A percentile compares a stretch with the other conserved stretches of the same genome.
These are phyloP conservation scores for Camelus bactrianus DNA, from an alignment of 2,113 vertebrate species.

Conservation along the genomic window DNA sequence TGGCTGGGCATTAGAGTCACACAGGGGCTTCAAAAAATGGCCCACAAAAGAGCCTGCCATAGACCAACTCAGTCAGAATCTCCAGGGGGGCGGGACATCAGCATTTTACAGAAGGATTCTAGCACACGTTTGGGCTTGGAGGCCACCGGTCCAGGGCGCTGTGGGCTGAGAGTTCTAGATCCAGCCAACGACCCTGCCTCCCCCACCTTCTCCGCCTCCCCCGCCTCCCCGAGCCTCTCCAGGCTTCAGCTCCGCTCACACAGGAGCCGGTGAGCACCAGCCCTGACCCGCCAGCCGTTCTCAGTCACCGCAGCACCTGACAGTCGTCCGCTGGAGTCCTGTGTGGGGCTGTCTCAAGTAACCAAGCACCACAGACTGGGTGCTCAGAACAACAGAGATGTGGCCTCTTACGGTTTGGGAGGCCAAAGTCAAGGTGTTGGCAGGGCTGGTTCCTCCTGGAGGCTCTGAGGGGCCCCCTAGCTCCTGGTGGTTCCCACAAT, in stretches of 20 bases:
- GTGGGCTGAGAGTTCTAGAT: neutral
- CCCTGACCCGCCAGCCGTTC: fast-evolving
- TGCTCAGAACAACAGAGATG: neutral
- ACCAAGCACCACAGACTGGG: neutral
- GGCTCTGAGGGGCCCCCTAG: no score
- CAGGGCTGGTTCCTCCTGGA: neutral
- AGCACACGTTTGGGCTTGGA: neutral
- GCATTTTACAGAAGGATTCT: neutral
- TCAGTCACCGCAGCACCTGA: neutral
- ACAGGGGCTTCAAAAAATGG: neutral
- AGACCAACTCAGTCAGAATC: neutral
- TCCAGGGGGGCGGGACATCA: neutral
- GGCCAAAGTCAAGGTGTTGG: neutral
- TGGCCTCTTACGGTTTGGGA: fast-evolving
- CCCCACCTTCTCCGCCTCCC: neutral
- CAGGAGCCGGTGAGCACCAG: no score
- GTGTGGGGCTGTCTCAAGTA: neutral
- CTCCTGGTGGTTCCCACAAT: fast-evolving
- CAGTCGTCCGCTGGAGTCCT: fast-evolving
- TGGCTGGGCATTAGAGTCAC: neutral
- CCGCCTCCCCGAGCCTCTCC: neutral
- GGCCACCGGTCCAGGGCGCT: fast-evolving
- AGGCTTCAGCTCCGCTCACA: fast-evolving
- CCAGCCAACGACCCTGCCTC: no score
- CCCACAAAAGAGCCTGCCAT: neutral